These are phyloP conservation scores for Delphinapterus leucas DNA, from an alignment of 2,113 vertebrate species.

Conservation along the genomic window DNA sequence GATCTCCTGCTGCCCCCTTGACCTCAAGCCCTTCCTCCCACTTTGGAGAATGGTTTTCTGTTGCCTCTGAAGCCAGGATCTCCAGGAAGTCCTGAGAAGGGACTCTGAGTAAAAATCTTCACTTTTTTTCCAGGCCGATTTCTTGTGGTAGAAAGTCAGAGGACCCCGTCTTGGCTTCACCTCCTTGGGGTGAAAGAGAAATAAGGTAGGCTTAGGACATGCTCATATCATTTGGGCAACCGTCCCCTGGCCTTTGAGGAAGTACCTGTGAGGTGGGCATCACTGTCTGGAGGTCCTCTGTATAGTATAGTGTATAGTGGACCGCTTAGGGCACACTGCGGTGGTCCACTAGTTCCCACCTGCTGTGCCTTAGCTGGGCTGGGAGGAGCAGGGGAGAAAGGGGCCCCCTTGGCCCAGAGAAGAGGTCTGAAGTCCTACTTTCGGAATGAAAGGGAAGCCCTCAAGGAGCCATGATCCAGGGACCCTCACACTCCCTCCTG, in stretches of 20 bases:
- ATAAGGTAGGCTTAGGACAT: not conserved
- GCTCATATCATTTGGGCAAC: not conserved
- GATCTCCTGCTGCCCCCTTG: not conserved
- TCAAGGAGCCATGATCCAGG: constrained; percentile 48
- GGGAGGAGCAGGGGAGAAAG: not conserved
- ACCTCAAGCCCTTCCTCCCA: not conserved
- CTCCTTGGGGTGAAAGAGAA: not conserved
- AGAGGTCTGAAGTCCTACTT: constrained; percentile 22
- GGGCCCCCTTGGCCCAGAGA: not conserved
- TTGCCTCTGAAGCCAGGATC: constrained; percentile 13
- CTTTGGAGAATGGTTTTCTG: not conserved
- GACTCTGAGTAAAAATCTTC: not conserved
- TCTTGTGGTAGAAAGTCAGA: constrained; percentile 35
- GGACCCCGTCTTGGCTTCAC: not conserved
- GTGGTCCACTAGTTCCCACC: not conserved
- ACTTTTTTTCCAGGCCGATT: not conserved
- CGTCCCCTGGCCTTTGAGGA: constrained; percentile 15
- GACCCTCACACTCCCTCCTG: not conserved
- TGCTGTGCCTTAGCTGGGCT: not conserved
- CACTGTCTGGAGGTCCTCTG: not conserved
- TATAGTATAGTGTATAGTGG: not conserved
- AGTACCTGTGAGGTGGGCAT: not conserved
- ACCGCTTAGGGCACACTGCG: not conserved
- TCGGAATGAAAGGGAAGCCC: constrained; percentile 40
- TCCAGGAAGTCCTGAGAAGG: not conserved